Evolutionary conservation across 2,797 vertebrate species (phyloP).

Genomic region (Buphagus erythrorhynchus): DNA sequence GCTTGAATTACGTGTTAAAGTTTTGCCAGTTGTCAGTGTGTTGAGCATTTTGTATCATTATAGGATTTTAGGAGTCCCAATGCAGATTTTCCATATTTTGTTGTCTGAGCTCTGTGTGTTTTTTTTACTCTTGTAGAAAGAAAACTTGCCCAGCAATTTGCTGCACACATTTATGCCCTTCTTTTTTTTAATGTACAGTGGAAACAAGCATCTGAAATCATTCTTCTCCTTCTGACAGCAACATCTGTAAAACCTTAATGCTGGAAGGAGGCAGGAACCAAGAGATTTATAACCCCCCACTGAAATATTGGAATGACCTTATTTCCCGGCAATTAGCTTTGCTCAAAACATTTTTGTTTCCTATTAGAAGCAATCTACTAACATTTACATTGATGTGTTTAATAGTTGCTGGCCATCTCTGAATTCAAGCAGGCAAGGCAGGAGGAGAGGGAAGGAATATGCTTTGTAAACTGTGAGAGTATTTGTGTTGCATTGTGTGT

Average conservation of each 20-base stretch:
- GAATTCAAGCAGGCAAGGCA: slow-evolving; percentile 2
- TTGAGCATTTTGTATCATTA: not conserved
- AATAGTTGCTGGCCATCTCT: slow-evolving; percentile 39
- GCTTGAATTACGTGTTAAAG: not conserved
- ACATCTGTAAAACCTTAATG: slow-evolving; percentile 67
- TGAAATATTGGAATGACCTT: slow-evolving; percentile 64
- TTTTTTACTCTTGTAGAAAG: not conserved
- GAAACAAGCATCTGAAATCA: slow-evolving; percentile 60
- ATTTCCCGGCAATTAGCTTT: slow-evolving; percentile 65
- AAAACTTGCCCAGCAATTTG: not conserved
- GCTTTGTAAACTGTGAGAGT: not conserved
- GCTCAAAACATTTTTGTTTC: slow-evolving; percentile 72
- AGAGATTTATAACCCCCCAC: slow-evolving; percentile 57
- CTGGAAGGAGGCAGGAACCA: slow-evolving; percentile 39
- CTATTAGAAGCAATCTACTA: slow-evolving; percentile 60
- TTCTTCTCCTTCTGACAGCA: slow-evolving; percentile 49
- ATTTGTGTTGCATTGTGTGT: not conserved
- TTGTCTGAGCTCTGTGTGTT: not conserved
- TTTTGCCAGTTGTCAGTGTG: not conserved
- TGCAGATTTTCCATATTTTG: not conserved
- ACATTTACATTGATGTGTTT: slow-evolving; percentile 39
- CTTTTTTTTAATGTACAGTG: not conserved
- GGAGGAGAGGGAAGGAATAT: not conserved
- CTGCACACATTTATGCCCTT: not conserved
- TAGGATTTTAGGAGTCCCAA: not conserved